These are phyloP conservation scores for Micromussa lordhowensis DNA, from an alignment of 92 coral and sea anemone species.

Conservation along the genomic window DNA sequence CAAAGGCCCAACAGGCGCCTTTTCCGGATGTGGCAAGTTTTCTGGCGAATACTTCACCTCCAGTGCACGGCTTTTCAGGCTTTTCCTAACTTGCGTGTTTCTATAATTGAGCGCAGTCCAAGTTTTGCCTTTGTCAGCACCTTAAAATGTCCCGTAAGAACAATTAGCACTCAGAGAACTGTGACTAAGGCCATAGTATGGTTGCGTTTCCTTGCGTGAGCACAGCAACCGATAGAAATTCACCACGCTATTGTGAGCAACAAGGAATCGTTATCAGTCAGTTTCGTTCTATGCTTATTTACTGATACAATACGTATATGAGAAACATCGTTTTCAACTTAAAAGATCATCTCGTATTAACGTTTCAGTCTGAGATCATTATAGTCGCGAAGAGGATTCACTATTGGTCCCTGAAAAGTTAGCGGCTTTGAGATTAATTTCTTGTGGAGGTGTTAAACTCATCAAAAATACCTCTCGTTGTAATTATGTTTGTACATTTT, in stretches of 20 bases:
- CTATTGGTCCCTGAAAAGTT: constrained; percentile 39
- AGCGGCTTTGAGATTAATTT: constrained; percentile 13
- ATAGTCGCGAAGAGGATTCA: constrained; percentile 5
- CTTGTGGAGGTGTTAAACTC: constrained; percentile 23
- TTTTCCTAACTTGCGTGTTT: neutral
- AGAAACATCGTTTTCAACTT: neutral
- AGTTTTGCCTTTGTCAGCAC: constrained; percentile 19
- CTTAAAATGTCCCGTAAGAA: neutral
- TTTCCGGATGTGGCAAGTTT: constrained; percentile 41
- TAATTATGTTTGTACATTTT: constrained; percentile 13
- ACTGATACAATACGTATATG: neutral
- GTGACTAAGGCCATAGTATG: neutral
- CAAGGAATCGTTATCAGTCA: neutral
- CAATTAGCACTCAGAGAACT: neutral
- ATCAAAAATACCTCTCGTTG: neutral
- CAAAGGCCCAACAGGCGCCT: constrained; percentile 38
- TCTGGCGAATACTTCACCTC: constrained; percentile 19
- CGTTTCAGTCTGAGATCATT: neutral
- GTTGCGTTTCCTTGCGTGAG: neutral
- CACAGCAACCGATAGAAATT: neutral
- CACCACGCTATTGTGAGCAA: constrained; percentile 1
- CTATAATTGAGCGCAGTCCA: neutral
- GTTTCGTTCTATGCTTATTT: neutral
- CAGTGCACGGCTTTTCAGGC: neutral
- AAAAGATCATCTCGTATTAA: neutral